Percentiles rank a stretch among this genome's conserved stretches.
Evolutionary conservation across 2,113 vertebrate genomes (phyloP).

Genomic region (Lepisosteus osseus): DNA sequence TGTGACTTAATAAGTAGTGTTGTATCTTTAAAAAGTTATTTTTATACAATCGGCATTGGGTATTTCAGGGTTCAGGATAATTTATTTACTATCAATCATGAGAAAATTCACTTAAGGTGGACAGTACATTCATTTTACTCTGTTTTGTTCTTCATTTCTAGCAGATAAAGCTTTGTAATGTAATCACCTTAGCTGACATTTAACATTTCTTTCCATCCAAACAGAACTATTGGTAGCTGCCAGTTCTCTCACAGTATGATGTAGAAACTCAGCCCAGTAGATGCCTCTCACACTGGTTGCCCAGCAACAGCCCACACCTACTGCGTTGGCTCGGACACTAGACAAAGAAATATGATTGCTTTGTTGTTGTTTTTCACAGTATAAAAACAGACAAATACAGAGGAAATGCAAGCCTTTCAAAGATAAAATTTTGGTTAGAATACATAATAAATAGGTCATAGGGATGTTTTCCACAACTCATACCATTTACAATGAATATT

Average conservation of each 20-base stretch:
- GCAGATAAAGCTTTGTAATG: slow-evolving; percentile 26
- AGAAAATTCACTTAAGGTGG: slow-evolving; percentile 52
- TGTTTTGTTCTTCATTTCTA: no score
- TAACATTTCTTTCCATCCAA: slow-evolving; percentile 6
- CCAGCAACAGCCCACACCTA: slow-evolving; percentile 50
- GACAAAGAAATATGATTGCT: slow-evolving; percentile 46
- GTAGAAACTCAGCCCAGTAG: slow-evolving; percentile 32
- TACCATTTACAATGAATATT: not conserved
- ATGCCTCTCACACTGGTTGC: slow-evolving; percentile 36
- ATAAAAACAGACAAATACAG: slow-evolving; percentile 50
- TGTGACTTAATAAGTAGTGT: no score
- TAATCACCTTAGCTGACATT: slow-evolving; percentile 39
- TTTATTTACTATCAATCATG: no score
- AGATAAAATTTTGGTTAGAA: not conserved
- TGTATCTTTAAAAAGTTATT: no score
- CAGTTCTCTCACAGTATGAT: slow-evolving; percentile 44
- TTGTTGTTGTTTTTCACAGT: slow-evolving; percentile 55
- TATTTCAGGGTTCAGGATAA: no score
- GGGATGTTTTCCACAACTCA: slow-evolving; percentile 5
- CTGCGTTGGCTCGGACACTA: slow-evolving; percentile 36
- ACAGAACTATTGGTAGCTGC: slow-evolving; percentile 49
- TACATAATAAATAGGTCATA: not conserved
- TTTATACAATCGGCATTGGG: no score
- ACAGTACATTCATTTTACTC: slow-evolving; percentile 52
- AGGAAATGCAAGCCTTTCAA: slow-evolving; percentile 47